Conservation (phyloP, 2,113 vertebrate genomes). For the Ammospiza nelsoni region DNA sequence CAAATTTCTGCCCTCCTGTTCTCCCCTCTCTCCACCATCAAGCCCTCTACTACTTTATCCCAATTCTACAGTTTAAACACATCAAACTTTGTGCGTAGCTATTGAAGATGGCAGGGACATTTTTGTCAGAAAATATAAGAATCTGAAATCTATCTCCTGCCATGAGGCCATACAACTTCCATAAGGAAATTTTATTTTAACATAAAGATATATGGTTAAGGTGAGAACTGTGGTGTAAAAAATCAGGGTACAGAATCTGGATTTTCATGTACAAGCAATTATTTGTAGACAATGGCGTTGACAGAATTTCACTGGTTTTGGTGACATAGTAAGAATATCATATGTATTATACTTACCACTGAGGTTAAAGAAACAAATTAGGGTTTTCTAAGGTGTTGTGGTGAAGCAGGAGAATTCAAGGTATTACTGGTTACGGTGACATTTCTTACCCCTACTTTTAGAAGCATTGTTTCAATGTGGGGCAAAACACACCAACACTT, state of each 20-base stretch:
- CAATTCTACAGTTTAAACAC: background rate
- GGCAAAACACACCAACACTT: background rate
- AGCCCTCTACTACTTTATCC: rapidly evolving
- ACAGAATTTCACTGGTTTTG: background rate
- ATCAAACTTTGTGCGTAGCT: background rate
- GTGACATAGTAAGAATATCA: background rate
- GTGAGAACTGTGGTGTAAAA: background rate
- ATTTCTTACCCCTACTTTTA: background rate
- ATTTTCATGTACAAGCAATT: background rate
- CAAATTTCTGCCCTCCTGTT: background rate
- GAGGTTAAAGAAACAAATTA: background rate
- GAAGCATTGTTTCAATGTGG: rapidly evolving
- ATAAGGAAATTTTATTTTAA: background rate
- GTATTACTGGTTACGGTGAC: background rate
- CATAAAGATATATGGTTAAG: background rate
- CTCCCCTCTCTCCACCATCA: rapidly evolving
- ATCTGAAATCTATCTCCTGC: background rate
- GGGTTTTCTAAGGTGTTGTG: background rate
- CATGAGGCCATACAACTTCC: rapidly evolving
- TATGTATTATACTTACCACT: background rate
- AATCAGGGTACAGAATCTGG: background rate
- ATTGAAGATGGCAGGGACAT: rapidly evolving
- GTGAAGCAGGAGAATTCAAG: background rate
- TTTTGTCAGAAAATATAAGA: background rate
- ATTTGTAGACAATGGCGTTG: background rate